phyloP scores from a whole-genome alignment of 2,888 invertebrate genomes.

The Platerodrilus igneus region DNA sequence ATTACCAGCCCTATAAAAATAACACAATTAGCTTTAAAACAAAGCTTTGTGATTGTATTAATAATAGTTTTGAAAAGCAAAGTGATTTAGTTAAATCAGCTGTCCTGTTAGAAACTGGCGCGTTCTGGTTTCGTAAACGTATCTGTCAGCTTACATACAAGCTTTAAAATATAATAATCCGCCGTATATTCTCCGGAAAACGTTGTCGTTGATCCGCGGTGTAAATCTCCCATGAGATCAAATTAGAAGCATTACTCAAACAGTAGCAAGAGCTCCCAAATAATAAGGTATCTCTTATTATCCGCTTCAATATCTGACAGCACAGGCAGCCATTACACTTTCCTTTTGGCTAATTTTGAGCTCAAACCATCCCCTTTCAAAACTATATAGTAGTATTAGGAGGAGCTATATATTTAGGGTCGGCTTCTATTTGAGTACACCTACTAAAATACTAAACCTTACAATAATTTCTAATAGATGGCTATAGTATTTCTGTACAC shows the following conservation, averaged over 20 bases:
- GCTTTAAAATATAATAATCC: too few species aligned
- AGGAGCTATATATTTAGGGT: constrained; percentile 21
- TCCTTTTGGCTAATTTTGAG: constrained; percentile 39
- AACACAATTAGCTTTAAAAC: too few species aligned
- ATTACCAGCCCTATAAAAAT: too few species aligned
- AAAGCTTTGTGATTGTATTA: too few species aligned
- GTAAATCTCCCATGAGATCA: constrained; percentile 42
- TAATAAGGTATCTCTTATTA: constrained; percentile 48
- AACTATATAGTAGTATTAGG: constrained; percentile 20
- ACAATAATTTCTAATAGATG: constrained; percentile 10
- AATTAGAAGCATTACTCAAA: constrained; percentile 47
- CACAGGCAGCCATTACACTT: constrained; percentile 47
- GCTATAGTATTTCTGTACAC: too few species aligned
- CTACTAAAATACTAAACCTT: constrained; percentile 11
- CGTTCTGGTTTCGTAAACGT: too few species aligned
- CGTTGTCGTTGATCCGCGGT: constrained; percentile 16
- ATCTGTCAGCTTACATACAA: too few species aligned
- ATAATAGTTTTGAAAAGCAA: too few species aligned
- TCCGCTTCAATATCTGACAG: constrained; percentile 44
- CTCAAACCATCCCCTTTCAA: constrained; percentile 36
- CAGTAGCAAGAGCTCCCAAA: constrained; percentile 43
- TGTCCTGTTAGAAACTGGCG: too few species aligned
- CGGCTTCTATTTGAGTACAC: constrained; percentile 18
- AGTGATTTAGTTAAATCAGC: too few species aligned
- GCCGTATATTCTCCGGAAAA: too few species aligned